Percentiles rank a stretch among this genome's conserved stretches.
phyloP scores from a whole-genome alignment of 37 sponge, comb jelly and placozoan species.

The Tethya wilhelma region DNA sequence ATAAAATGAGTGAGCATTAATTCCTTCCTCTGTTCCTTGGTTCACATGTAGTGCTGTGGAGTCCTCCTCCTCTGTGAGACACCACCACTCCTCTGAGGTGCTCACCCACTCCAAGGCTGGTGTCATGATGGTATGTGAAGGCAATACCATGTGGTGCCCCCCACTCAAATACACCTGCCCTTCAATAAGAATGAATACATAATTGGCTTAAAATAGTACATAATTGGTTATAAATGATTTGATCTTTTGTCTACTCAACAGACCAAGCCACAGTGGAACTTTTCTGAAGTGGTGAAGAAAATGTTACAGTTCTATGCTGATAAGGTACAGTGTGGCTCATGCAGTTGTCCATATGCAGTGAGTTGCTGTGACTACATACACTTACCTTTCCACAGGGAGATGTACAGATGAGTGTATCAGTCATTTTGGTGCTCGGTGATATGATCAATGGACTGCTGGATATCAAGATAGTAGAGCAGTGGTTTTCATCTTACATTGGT shows the following conservation, averaged over 20 bases:
- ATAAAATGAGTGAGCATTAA: not conserved
- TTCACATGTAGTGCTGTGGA: conserved; percentile 13
- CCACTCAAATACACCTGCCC: too few species aligned
- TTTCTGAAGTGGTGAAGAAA: conserved; percentile 19
- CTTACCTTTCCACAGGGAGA: conserved; percentile 70
- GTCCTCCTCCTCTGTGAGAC: conserved; percentile 27
- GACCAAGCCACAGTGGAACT: conserved; percentile 50
- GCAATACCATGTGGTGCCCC: too few species aligned
- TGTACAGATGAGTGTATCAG: conserved; percentile 88
- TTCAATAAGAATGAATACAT: too few species aligned
- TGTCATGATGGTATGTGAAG: not conserved
- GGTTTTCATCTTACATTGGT: conserved; percentile 85
- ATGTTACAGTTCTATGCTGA: conserved; percentile 75
- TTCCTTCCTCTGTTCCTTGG: not conserved
- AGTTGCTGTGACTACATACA: not conserved
- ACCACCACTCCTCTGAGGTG: not conserved
- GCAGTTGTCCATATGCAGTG: not conserved
- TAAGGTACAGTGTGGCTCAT: conserved; percentile 27
- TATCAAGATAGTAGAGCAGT: conserved; percentile 50
- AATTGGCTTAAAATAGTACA: too few species aligned
- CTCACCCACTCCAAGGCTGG: not conserved
- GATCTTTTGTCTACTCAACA: too few species aligned
- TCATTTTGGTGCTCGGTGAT: conserved; percentile 80
- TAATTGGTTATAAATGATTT: not conserved
- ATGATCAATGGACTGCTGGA: conserved; percentile 33